These are phyloP conservation scores for Philaethria dido DNA, from an alignment of 2,888 invertebrate species.

Conservation along the genomic window DNA sequence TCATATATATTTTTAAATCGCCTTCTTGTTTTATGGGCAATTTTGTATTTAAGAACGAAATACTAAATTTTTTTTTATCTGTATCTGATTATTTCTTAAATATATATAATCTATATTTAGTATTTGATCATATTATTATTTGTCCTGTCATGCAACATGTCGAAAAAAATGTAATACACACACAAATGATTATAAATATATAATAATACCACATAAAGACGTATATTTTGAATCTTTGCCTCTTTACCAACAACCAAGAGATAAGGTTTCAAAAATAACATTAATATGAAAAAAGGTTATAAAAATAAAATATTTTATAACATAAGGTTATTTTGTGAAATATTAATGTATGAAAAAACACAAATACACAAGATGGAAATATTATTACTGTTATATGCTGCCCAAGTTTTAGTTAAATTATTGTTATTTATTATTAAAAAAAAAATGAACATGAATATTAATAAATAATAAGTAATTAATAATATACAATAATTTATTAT, in stretches of 20 bases:
- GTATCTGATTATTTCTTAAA: neutral
- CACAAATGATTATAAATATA: neutral
- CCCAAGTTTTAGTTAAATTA: slow-evolving; percentile 15
- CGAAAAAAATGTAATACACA: neutral
- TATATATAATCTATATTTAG: neutral
- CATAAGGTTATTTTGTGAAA: neutral
- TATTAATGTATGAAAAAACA: neutral
- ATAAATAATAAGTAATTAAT: no score
- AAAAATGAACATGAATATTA: neutral
- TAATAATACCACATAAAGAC: neutral
- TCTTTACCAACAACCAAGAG: neutral
- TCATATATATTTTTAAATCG: no score
- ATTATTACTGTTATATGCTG: neutral
- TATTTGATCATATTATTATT: neutral
- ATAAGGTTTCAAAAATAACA: no score
- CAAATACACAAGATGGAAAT: neutral
- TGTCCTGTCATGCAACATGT: slow-evolving; percentile 21
- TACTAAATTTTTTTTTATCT: neutral
- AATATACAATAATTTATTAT: neutral
- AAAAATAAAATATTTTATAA: no score
- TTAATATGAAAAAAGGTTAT: no score
- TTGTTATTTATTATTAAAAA: neutral
- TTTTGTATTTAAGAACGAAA: neutral
- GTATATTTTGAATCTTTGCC: neutral
- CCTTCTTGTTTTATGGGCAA: neutral